These are phyloP conservation scores for Creontiades dilutus DNA, from an alignment of 2,888 invertebrate genomes.

Conservation along the genomic window DNA sequence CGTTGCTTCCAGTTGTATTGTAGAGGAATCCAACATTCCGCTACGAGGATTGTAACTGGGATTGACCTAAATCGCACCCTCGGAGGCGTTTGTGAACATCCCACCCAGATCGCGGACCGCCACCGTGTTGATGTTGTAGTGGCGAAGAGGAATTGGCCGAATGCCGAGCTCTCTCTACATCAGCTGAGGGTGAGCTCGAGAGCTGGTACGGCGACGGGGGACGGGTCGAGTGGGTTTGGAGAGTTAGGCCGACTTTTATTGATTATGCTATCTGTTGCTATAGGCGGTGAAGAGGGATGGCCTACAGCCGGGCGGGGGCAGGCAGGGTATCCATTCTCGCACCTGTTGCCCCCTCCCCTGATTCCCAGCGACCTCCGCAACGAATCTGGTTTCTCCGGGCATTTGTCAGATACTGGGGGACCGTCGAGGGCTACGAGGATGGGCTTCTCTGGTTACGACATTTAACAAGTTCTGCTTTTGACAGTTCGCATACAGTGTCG, in stretches of 20 bases:
- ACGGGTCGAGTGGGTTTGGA: not conserved
- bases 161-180: not conserved
- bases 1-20: no score
- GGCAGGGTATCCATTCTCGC: conserved; percentile 47
- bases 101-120: not conserved
- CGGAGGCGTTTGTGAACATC: not conserved
- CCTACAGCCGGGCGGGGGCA: not conserved
- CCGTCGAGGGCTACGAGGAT: not conserved
- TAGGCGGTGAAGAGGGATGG: conserved; percentile 17
- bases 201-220: not conserved
- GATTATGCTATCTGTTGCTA: conserved; percentile 69
- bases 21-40: no score
- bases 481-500: not conserved
- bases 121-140: not conserved
- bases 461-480: not conserved
- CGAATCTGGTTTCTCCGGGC: conserved; percentile 25
- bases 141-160: not conserved
- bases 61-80: not conserved
- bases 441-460: conserved; percentile 34
- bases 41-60: not conserved
- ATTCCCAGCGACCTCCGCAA: conserved; percentile 26
- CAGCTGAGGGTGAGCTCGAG: not conserved
- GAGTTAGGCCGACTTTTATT: conserved; percentile 67
- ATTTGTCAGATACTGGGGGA: conserved; percentile 13
- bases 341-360: conserved; percentile 64